Base-by-base conservation (phyloP, 2,113 vertebrate species). In the Cololabis saira region DNA sequence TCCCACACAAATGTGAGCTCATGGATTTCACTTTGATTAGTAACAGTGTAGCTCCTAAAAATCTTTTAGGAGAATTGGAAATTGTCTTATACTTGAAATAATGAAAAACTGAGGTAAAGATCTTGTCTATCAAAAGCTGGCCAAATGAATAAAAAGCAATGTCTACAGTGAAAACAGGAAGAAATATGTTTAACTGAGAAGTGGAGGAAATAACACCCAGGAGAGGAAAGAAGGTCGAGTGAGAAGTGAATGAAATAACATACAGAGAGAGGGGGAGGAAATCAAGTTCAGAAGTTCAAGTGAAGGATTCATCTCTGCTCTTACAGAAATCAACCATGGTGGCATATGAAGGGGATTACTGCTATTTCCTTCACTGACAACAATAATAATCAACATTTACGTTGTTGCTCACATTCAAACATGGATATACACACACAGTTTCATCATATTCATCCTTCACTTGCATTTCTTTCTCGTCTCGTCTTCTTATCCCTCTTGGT, bases 211-310 rank as follows among this genome's bases (percentile, higher is more conserved):
- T 22, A 21, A 24, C 37, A 27, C 54, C 9, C 27, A 18, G 22
- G 17, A 27, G 41, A 72, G 53, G 21, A 71, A 58, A 62, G 56
- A 67, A 40, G 53, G 43, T 53, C 50, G 67, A 69, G 13, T 44
- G 41, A 60, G 50, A 33, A 63, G n/a, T 15, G 58, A 71, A 61
- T 62, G 59, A 49, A 71, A 71, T 56, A 71, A 62, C 68, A 71
- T 41, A 12, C 59, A 71, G 43, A 9, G 52, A 48, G 45, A n/a
- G 45, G 68, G 61, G 52, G 68, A 56, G 68, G 68, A 49, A 56
- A 49, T 63, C 13, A 57, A 71, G 51, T 53, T 55, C 59, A 41
- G 12, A 56, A 63, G 59, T 71, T 71, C 61, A 71, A 50, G 45
- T 57, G 15, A 41, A 63, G 60, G 52, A 56, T 48, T 63, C 47